Base-by-base conservation (phyloP, 2,888 invertebrate genomes). In the Xestia xanthographa region DNA sequence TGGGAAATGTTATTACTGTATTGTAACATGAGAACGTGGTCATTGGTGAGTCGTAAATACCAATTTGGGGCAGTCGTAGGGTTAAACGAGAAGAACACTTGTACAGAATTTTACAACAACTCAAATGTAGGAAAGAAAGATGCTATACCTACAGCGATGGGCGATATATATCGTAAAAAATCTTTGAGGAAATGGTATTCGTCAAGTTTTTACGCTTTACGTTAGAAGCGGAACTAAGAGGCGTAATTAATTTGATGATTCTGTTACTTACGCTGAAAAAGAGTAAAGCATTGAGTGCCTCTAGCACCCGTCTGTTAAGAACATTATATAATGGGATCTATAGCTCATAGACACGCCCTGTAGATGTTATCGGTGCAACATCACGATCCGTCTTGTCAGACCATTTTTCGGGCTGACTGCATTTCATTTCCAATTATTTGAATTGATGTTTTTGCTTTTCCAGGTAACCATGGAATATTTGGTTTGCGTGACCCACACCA, bases 11-110 rank as follows among this genome's bases (percentile, higher is more conserved):
- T 90, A 89, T 87, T 84, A 85, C 86, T 79, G 86, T 80, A 90
- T 87, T 87, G 91, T 91, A 92, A 91, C 84, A 86, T 79, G 90
- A 91, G 89, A 87, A 74, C 75, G 80, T 79, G 83, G 90, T 91
- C 91, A 92, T 90, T 91, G 88, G 89, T 91, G 87, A 85, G 79
- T 88, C 90, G 89, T 92, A 92, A 93, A 94, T 91, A 91, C 88
- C 87, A 91, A 92, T 92, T 92, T 90, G 85, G 90, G 87, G 81
- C 87, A 86, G 80, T 79, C 80, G 84, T 82, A 83, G 83, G 86
- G 82, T 82, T 80, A 74, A 76, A 72, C 82, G 69, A 72, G 77
- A 78, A 71, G 72, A 70, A 82, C 72, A 62, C 50, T 72, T 71
- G 60, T 20, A 22, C 43, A 43, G 26, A 73, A 72, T 70, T 60